Percentiles rank a stretch among this genome's conserved stretches.
These are phyloP conservation scores for Micromys minutus DNA, from an alignment of 2,113 vertebrate species.

Conservation along the genomic window DNA sequence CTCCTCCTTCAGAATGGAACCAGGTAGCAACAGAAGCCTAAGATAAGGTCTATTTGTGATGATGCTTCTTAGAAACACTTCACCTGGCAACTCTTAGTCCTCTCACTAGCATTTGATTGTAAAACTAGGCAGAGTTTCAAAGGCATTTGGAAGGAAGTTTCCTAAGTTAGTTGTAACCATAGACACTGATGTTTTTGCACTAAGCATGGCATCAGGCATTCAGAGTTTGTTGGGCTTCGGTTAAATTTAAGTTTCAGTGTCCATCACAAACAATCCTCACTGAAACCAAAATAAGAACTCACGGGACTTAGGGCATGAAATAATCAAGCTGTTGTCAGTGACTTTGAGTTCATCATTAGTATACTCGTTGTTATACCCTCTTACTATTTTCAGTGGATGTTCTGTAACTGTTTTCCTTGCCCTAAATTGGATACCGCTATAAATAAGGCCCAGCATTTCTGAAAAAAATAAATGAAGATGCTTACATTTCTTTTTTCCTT, in stretches of 20 bases:
- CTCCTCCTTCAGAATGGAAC: neutral
- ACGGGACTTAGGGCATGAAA: neutral
- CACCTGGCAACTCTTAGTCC: constrained; percentile 2
- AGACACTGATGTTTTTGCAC: neutral
- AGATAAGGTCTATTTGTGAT: neutral
- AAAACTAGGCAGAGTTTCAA: neutral
- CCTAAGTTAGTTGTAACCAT: neutral
- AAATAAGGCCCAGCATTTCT: constrained; percentile 24
- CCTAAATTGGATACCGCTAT: constrained; percentile 55
- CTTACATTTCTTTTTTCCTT: constrained; percentile 57
- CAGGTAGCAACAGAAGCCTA: neutral
- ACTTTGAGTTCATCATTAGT: neutral
- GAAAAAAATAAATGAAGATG: constrained; percentile 65
- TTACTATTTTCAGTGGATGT: neutral
- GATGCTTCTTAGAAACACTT: constrained; percentile 6
- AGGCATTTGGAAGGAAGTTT: neutral
- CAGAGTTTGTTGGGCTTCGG: neutral
- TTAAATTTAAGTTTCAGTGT: neutral
- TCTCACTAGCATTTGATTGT: neutral
- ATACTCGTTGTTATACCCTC: neutral
- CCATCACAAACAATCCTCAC: neutral
- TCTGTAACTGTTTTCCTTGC: constrained; percentile 44
- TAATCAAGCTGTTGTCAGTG: neutral
- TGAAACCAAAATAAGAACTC: constrained; percentile 2
- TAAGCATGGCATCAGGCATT: neutral